A percentile compares a stretch with the other conserved stretches of the same genome.
Evolutionary conservation across 23 tunicate genomes (phyloP).

Genomic region (Styela clava): DNA sequence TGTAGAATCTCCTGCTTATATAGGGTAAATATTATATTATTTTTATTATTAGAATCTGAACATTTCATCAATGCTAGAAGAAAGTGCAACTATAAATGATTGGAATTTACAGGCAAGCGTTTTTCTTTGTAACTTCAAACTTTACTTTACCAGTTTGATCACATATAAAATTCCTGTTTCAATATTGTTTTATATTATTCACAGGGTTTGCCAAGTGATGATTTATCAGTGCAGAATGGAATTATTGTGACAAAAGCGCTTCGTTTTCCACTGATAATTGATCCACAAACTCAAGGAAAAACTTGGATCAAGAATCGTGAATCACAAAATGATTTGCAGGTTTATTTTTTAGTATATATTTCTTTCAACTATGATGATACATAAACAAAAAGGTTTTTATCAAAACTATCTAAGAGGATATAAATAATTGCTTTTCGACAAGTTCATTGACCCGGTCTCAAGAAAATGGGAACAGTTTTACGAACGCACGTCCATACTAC

Average conservation of each 20-base stretch:
- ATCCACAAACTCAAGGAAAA: constrained; percentile 95
- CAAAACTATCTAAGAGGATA: not conserved
- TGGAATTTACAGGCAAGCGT: constrained; percentile 81
- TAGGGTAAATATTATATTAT: too few species aligned
- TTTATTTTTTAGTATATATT: too few species aligned
- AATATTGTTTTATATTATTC: too few species aligned
- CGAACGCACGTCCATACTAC: too few species aligned
- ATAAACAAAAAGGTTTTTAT: not conserved
- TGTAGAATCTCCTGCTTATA: too few species aligned
- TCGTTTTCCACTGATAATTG: constrained; percentile 83
- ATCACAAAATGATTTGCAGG: constrained; percentile 74
- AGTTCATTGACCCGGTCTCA: not conserved
- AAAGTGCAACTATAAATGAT: constrained; percentile 76
- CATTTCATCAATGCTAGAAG: constrained; percentile 80
- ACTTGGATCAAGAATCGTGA: constrained; percentile 87
- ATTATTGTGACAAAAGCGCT: constrained; percentile 90
- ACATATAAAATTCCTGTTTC: too few species aligned
- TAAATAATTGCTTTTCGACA: not conserved
- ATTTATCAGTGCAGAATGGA: constrained; percentile 88
- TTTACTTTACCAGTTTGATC: too few species aligned
- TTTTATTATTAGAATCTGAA: constrained; percentile 51
- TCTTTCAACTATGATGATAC: not conserved
- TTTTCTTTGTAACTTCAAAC: not conserved
- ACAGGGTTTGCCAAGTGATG: constrained; percentile 95
- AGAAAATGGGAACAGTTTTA: too few species aligned